These are phyloP conservation scores for Leptobrachium leishanense DNA, from an alignment of 2,113 vertebrate genomes.

Conservation along the genomic window DNA sequence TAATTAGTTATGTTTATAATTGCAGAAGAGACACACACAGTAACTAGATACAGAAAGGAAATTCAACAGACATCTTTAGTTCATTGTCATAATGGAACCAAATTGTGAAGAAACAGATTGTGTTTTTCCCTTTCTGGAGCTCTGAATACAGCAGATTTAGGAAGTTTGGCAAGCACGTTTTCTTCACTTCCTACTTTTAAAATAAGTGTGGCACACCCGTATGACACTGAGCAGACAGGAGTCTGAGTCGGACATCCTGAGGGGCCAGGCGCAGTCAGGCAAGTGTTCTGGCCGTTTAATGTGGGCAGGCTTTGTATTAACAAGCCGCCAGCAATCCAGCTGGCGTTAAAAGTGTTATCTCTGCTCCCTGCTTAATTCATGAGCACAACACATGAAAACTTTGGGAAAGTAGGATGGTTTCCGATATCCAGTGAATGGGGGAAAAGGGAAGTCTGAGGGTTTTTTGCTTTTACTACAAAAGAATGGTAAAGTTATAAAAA, in stretches of 20 bases:
- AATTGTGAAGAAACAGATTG: too few species aligned
- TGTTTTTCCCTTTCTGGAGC: background rate
- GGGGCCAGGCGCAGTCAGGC: background rate
- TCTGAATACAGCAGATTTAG: background rate
- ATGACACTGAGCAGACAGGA: slow-evolving; percentile 1
- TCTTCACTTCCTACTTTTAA: background rate
- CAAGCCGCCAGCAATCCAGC: slow-evolving; percentile 50
- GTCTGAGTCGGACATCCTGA: background rate
- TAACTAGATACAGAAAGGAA: too few species aligned
- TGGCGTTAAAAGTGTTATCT: slow-evolving; percentile 57
- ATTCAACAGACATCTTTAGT: too few species aligned
- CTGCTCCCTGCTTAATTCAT: slow-evolving; percentile 52
- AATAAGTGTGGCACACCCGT: background rate
- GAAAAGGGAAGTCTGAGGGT: slow-evolving; percentile 38
- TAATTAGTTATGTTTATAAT: too few species aligned
- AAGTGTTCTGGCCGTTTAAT: slow-evolving; percentile 51
- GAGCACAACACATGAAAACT: slow-evolving; percentile 59
- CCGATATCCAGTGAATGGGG: slow-evolving; percentile 16
- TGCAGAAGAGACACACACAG: too few species aligned
- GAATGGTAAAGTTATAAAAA: too few species aligned
- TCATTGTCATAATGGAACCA: too few species aligned
- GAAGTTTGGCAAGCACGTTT: background rate
- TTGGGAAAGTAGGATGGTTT: slow-evolving; percentile 52
- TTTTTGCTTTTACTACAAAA: background rate
- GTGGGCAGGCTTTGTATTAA: slow-evolving; percentile 61